Conservation (phyloP, 2,797 vertebrate genomes). For the Epinephelus coioides region DNA sequence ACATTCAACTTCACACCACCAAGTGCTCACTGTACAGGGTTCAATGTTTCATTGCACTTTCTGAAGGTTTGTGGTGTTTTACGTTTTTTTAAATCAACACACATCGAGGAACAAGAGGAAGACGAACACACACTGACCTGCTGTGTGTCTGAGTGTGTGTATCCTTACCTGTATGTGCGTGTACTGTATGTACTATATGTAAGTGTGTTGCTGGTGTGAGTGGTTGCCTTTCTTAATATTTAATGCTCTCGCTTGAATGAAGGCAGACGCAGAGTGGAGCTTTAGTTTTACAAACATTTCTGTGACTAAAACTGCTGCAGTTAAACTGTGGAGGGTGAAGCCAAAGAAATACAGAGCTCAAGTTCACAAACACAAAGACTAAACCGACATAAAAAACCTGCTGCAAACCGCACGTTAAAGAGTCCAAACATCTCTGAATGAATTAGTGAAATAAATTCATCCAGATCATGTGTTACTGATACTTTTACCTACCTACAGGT, state of each 20-base stretch:
- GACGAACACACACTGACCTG: conserved; percentile 1
- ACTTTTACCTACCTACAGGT: too few species aligned
- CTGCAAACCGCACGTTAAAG: too few species aligned
- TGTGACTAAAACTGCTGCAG: not conserved
- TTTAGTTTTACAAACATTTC: conserved; percentile 11
- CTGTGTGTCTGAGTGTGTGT: conserved; percentile 9
- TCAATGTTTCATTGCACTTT: conserved; percentile 51
- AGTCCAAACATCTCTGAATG: too few species aligned
- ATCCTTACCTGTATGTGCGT: conserved; percentile 20
- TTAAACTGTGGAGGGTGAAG: not conserved
- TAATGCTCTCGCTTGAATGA: conserved; percentile 27
- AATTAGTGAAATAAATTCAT: too few species aligned
- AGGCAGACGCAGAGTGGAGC: not conserved
- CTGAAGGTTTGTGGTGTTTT: conserved; percentile 15
- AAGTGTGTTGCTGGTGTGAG: conserved; percentile 39
- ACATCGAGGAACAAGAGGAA: conserved; percentile 28
- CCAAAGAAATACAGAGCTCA: not conserved
- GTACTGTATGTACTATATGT: conserved; percentile 47
- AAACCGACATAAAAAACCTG: too few species aligned
- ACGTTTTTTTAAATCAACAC: conserved; percentile 10
- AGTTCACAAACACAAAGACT: too few species aligned
- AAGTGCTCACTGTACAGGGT: conserved; percentile 47
- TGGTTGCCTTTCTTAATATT: not conserved
- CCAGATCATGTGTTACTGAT: too few species aligned
- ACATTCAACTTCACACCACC: not conserved